Evolutionary conservation across 2,888 invertebrate species (phyloP).

Genomic region (Pachymerium ferrugineum): DNA sequence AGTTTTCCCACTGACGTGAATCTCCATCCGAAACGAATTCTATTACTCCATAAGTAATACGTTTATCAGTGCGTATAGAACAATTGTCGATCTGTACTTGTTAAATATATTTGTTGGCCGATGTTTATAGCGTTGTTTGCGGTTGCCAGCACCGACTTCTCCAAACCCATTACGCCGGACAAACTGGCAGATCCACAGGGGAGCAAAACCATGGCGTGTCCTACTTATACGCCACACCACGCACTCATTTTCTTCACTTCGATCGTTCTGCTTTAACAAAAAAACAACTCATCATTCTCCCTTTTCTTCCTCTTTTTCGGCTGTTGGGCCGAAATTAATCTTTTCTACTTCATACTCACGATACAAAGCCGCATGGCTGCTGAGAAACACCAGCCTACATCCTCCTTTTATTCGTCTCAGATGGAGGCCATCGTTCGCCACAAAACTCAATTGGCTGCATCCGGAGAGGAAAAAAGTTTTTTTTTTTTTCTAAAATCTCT

Average conservation of each 20-base stretch:
- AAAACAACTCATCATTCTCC: constrained; percentile 11
- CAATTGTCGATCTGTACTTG: neutral
- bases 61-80: too few relatives aligned
- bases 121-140: constrained; percentile 18
- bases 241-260: constrained; percentile 9
- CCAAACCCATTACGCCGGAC: neutral
- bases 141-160: neutral
- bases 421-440: neutral
- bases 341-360: neutral
- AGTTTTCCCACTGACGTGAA: too few relatives aligned
- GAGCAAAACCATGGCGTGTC: constrained; percentile 6
- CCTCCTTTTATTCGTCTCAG: neutral
- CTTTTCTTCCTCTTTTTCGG: too few relatives aligned
- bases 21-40: too few relatives aligned
- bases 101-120: constrained; percentile 9
- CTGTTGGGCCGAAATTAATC: neutral
- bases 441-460: constrained; percentile 3
- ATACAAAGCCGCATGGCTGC: neutral
- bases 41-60: too few relatives aligned
- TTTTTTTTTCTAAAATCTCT: neutral
- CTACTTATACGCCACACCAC: constrained; percentile 1
- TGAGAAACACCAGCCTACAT: neutral
- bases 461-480: neutral
- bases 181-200: constrained; percentile 6
- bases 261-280: constrained; percentile 1